These are phyloP conservation scores for Nephotettix cincticeps DNA, from an alignment of 1,140 invertebrate genomes.

Conservation along the genomic window DNA sequence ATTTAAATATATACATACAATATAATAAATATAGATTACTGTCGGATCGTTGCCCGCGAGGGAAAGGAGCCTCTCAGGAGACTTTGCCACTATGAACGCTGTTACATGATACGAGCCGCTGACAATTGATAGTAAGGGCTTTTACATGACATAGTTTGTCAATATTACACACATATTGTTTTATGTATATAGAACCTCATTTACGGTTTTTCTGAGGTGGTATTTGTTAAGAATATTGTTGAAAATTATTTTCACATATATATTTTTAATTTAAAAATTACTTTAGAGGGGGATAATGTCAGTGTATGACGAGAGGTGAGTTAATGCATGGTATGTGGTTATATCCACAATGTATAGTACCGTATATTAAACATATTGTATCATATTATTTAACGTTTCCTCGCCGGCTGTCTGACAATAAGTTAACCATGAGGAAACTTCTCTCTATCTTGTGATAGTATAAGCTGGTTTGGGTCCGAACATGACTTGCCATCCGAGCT, in stretches of 20 bases:
- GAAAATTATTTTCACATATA: too few relatives aligned
- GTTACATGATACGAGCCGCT: neutral
- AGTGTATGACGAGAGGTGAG: neutral
- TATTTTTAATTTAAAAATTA: too few relatives aligned
- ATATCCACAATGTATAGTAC: conserved; percentile 18
- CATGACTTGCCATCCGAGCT: conserved; percentile 30
- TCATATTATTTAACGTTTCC: conserved; percentile 9
- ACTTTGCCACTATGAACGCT: conserved; percentile 5
- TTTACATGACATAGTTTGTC: too few relatives aligned
- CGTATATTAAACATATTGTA: conserved; percentile 6
- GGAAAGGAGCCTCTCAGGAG: conserved; percentile 27
- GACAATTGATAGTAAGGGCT: neutral
- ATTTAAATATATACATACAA: conserved; percentile 11
- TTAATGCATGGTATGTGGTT: neutral
- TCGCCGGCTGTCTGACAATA: neutral
- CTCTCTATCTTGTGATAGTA: conserved; percentile 26
- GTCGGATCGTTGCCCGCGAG: conserved; percentile 13
- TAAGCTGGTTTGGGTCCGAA: conserved; percentile 38
- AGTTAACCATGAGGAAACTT: conserved; percentile 15
- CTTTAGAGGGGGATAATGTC: too few relatives aligned
- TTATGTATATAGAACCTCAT: too few relatives aligned
- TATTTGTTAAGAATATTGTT: too few relatives aligned
- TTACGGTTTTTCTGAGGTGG: too few relatives aligned
- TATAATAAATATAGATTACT: conserved; percentile 1
- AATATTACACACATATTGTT: too few relatives aligned